Base-by-base conservation (phyloP, 2,888 invertebrate species). In the Odiellus spinosus region DNA sequence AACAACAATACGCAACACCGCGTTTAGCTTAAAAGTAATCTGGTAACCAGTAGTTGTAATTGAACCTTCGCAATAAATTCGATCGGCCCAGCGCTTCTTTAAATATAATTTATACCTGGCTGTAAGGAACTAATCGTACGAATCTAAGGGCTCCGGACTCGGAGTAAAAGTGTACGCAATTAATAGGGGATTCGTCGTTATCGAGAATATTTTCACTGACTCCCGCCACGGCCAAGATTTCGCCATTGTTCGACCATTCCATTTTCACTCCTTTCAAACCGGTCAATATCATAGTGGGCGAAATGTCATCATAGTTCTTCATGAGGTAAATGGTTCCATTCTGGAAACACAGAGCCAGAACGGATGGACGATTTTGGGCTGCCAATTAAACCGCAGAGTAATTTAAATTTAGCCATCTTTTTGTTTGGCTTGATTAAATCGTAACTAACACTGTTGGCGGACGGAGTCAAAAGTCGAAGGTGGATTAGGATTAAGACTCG, bases 161-260 rank as follows among this genome's bases (percentile, higher is more conserved):
- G 32, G 85, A 85, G 66, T 91, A 95, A 69, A 93, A 90, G 66
- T 88, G 85, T 48, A 95, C 44, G 40, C 48, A 39, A 44, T 58
- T 58, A 19, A 50, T 47, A 46, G 35, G 48, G 42, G 36, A 46
- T 33, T 46, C 45, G 35, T 43, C 35, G 38, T 36, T 15, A 42
- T 47, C 18, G 26, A 26, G 26, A 17, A 51, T 43, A 20, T 64
- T 53, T 3, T 59, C 56, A 48, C 63, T 63, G 43, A 53, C 48
- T 46, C 95, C 93, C 41, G 88, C 90, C 1, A 93, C 87, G 0
- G 91, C 93, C 50, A 95, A 71, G 46, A 90, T 70, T 63, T 90
- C 87, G 32, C 88, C 78, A 2, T 88, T 88, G 66, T 91, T 93
- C 51, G 90, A 90, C 95, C 95, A 95, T 69, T 95, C 93, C 74